Evolutionary conservation across 1,140 invertebrate genomes (phyloP).

Genomic region (Brachionus koreanus): DNA sequence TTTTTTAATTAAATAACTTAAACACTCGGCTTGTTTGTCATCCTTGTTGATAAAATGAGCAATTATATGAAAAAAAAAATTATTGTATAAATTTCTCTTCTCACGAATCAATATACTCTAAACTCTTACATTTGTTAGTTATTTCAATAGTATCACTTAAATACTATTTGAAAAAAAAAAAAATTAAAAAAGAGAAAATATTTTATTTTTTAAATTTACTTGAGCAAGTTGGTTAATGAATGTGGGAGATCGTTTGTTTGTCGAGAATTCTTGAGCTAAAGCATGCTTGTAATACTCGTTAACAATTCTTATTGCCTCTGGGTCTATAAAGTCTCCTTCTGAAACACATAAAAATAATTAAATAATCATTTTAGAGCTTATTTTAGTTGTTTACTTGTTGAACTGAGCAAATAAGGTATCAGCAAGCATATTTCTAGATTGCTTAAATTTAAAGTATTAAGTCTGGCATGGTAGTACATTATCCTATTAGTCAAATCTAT

Average conservation of each 20-base stretch:
- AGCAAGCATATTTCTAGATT: background rate
- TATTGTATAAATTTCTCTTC: background rate
- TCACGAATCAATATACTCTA: background rate
- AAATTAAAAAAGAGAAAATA: background rate
- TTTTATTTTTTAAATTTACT: background rate
- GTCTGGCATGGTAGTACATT: background rate
- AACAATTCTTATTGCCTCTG: background rate
- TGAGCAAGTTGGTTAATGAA: constrained; percentile 18
- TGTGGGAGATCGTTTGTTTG: background rate
- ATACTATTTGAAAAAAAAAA: background rate
- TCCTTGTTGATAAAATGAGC: too few species aligned
- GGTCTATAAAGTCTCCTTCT: background rate
- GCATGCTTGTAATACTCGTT: constrained; percentile 35
- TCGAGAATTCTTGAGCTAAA: constrained; percentile 4
- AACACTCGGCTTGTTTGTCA: too few species aligned
- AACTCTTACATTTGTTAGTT: background rate
- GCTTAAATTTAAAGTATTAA: background rate
- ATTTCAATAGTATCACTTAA: constrained; percentile 15
- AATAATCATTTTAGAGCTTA: background rate
- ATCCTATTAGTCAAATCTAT: background rate
- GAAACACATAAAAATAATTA: background rate
- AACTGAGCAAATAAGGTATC: background rate
- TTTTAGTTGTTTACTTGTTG: background rate
- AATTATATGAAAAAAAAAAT: background rate
- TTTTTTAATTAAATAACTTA: too few species aligned